A percentile compares a stretch with the other conserved stretches of the same genome.
phyloP scores from a whole-genome alignment of 2,113 vertebrate genomes.

The Epinephelus cyanopodus region DNA sequence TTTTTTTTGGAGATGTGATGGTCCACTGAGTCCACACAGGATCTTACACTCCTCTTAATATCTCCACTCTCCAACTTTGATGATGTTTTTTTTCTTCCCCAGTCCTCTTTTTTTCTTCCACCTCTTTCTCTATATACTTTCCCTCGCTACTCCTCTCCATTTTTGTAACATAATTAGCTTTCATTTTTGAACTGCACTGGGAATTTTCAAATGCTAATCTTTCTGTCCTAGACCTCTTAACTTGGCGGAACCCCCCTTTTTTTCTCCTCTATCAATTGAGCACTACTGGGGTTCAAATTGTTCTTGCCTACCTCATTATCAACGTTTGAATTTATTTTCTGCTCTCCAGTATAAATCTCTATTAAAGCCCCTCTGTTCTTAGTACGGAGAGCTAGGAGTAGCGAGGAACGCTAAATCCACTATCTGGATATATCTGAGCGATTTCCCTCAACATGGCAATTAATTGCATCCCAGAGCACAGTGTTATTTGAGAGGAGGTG shows the following conservation, averaged over 20 bases:
- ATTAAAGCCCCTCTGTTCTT: constrained; percentile 86
- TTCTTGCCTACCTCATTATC: constrained; percentile 91
- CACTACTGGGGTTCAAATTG: constrained; percentile 88
- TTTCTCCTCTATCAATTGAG: constrained; percentile 82
- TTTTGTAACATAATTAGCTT: constrained; percentile 88
- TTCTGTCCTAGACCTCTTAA: constrained; percentile 90
- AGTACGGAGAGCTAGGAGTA: constrained; percentile 83
- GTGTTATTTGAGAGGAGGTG: constrained; percentile 80
- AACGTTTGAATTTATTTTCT: constrained; percentile 85
- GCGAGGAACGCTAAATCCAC: constrained; percentile 81
- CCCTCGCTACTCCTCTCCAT: constrained; percentile 66
- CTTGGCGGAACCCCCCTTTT: constrained; percentile 76
- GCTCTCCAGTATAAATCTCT: constrained; percentile 88
- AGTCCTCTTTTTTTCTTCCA: constrained; percentile 24
- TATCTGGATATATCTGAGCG: constrained; percentile 83
- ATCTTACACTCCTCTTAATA: constrained; percentile 63
- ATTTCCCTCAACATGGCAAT: constrained; percentile 84
- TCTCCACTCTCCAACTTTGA: constrained; percentile 71
- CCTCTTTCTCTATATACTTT: constrained; percentile 39
- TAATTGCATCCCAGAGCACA: constrained; percentile 84
- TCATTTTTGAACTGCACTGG: constrained; percentile 86
- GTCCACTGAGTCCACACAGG: constrained; percentile 71
- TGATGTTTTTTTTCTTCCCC: constrained; percentile 55
- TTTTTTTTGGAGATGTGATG: constrained; percentile 65
- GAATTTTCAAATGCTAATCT: constrained; percentile 88